Base-by-base conservation (phyloP, 2,113 vertebrate species). In the Cheilinus undulatus region DNA sequence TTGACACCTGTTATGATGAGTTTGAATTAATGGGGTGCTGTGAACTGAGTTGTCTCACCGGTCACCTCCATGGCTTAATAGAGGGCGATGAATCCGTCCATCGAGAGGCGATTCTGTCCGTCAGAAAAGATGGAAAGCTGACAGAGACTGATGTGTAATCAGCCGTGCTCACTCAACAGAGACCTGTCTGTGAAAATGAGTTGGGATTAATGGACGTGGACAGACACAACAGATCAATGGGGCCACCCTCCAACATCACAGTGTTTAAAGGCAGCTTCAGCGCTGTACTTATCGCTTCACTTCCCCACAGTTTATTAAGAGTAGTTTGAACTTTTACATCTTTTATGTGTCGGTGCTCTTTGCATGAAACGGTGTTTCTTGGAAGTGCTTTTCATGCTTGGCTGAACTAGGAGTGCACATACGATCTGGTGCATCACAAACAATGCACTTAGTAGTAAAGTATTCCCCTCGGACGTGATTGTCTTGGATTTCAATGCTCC, bases 131-230 rank as follows among this genome's bases (percentile, higher is more conserved):
- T 69, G 67, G 61, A 75, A 79, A 69, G 62, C 24, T 79, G 82
- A 80, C 82, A 80, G 46, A 82, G 84, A 83, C 56, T 72, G 65
- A 83, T 83, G 76, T 49, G 43, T 68, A 87, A 89, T 82, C 73
- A 76, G 43, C 46, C 30, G 11, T 68, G 80, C 58, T 84, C 54
- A 0, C 62, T 81, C 66, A 73, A 78, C 70, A 58, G 70, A 76
- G 60, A 65, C 56, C 60, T 30, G 70, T 73, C 69, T 71, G 34
- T 62, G 50, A 51, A 58, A 80, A 73, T 80, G 52, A 83, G 76
- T 84, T 48, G 74, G 61, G 49, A 88, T 84, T 70, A 76, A 80
- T 84, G 75, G 54, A 48, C 8, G 57, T 60, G 42, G 43, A 69
- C 53, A 50, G 56, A 75, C 42, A 75, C 46, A 65, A 61, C 67